Base-by-base conservation (phyloP, 2,888 invertebrate genomes). In the Ernsta delagoae region DNA sequence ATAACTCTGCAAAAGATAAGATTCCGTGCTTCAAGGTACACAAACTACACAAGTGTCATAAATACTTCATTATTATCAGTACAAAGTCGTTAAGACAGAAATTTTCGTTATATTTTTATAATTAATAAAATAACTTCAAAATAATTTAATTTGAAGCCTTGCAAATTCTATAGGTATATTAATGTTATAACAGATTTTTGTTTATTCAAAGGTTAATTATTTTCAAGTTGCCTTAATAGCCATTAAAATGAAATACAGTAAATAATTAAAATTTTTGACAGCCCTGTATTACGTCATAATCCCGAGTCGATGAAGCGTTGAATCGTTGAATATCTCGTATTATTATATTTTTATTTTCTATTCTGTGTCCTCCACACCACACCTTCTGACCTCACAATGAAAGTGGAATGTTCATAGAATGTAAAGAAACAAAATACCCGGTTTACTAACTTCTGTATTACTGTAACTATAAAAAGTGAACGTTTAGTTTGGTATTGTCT, bases 321-420 rank as follows among this genome's bases (percentile, higher is more conserved):
- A 61, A 56, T 24, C 67, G 61, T 56, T 67, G 67, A 62, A 57
- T 39, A 61, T 45, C 54, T 56, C 16, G 16, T 53, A 53, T 53
- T 24, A 24, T 53, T 24, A 53, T 24, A 16, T 53, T 53, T 53
- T 53, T 50, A 50, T 62, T 62, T 57, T 68, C 39, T 34, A 36
- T 67, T 12, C 56, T 7, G 11, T 48, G 56, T 68, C 67, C 24
- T 24, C n/a, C n/a, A n/a, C n/a, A n/a, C 50, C 67, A 57, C 66
- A 54, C 45, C 67, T 45, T 39, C 56, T 68, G 67, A 68, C 67
- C 61, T 62, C 53, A 67, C 67, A 68, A 61, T 62, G 56, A 45
- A 66, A 53, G 31, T 36, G 50, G 34, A 61, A 41, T 9, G 61
- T 48, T 45, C 9, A 34, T 11, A 53, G 16, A 12, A n/a, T 24